A percentile compares a stretch with the other conserved stretches of the same genome.
phyloP scores from a whole-genome alignment of 2,113 vertebrate genomes.

The Cnemophilus loriae region DNA sequence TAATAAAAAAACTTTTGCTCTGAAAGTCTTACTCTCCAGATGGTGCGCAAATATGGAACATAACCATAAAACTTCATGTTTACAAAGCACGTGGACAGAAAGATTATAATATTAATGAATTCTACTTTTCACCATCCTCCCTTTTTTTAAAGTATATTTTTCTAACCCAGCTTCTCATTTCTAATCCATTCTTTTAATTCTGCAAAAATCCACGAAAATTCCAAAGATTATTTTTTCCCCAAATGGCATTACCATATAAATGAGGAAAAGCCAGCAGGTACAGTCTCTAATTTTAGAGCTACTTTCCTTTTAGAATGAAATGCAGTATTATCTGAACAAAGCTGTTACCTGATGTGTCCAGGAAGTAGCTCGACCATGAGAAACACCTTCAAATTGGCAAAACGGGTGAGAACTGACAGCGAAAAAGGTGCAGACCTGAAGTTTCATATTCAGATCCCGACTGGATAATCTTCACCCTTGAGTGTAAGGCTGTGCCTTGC shows the following conservation, averaged over 20 bases:
- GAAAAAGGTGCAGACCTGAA: neutral
- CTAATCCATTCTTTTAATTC: conserved; percentile 40
- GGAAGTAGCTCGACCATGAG: neutral
- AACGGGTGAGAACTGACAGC: neutral
- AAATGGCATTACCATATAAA: conserved; percentile 45
- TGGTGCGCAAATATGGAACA: neutral
- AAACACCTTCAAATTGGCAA: neutral
- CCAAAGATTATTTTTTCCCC: neutral
- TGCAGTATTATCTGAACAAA: neutral
- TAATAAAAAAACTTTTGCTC: neutral
- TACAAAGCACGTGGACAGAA: neutral
- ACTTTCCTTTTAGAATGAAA: conserved; percentile 24
- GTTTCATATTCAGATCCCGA: neutral
- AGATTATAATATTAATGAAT: conserved; percentile 10
- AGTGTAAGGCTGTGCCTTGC: neutral
- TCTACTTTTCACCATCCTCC: neutral
- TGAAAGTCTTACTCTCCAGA: neutral
- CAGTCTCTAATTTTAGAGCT: neutral
- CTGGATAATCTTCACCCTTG: neutral
- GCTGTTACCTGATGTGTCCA: no score
- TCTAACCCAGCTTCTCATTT: neutral
- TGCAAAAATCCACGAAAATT: conserved; percentile 9
- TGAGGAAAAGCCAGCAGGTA: conserved; percentile 28
- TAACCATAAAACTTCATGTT: neutral
- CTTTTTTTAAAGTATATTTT: conserved; percentile 15